phyloP scores from a whole-genome alignment of 2,113 vertebrate genomes.

The Halichoerus grypus region DNA sequence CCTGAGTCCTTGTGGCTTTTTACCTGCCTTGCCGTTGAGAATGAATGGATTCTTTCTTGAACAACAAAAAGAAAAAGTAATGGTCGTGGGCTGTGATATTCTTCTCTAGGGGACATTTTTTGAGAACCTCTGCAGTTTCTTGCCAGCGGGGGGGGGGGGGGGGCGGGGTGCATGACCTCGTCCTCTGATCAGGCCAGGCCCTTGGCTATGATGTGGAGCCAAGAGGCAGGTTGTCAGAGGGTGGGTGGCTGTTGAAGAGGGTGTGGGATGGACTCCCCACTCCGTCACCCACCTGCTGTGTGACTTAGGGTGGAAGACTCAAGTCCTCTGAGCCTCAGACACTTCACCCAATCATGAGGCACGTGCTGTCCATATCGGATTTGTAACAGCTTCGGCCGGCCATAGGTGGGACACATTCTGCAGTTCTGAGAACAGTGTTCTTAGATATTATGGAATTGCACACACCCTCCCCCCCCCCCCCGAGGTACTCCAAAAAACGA shows the following conservation, averaged over 20 bases:
- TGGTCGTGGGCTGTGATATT: too few relatives aligned
- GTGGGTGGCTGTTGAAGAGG: background rate
- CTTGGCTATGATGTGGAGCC: background rate
- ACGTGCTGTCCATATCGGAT: background rate
- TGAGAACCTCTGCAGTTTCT: background rate
- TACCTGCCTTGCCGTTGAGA: background rate
- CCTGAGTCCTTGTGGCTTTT: background rate
- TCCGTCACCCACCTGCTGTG: background rate
- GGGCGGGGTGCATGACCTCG: background rate
- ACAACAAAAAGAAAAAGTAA: background rate
- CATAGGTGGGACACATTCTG: too few relatives aligned
- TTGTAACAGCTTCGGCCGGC: background rate
- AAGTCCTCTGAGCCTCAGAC: background rate
- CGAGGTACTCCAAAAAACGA: background rate
- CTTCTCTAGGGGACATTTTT: background rate
- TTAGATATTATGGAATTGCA: too few relatives aligned
- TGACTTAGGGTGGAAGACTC: background rate
- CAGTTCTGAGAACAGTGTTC: background rate
- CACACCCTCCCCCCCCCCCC: too few relatives aligned
- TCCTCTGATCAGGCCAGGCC: background rate
- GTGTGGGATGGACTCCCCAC: background rate
- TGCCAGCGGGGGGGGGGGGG: background rate
- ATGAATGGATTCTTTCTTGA: background rate
- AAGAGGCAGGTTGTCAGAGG: rapidly evolving
- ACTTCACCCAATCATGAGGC: background rate